Conservation (phyloP, 1,140 invertebrate species). For the Platyscapa corneri region DNA sequence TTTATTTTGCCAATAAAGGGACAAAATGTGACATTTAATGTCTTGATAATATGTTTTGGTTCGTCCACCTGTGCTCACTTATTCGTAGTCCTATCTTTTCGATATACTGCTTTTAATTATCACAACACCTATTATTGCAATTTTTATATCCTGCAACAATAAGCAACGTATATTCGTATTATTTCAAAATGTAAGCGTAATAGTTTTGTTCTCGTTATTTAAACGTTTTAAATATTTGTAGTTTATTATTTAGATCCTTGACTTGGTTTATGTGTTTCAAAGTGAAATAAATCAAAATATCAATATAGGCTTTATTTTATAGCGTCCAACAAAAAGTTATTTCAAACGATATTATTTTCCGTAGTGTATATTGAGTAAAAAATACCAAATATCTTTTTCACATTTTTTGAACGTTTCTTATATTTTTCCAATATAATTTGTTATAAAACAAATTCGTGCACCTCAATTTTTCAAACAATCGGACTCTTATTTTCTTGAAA, state of each 20-base stretch:
- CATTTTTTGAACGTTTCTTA: neutral
- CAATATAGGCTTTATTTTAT: neutral
- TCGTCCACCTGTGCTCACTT: neutral
- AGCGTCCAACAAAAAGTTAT: neutral
- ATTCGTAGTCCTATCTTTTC: neutral
- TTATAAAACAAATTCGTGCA: no score
- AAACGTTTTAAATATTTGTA: neutral
- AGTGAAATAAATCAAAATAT: neutral
- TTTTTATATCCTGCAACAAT: neutral
- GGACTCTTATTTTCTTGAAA: neutral
- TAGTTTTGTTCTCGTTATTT: neutral
- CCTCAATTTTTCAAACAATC: no score
- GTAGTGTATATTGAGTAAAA: neutral
- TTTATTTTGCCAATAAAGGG: no score
- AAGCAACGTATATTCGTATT: neutral
- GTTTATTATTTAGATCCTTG: neutral
- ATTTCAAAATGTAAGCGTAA: neutral
- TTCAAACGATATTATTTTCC: neutral
- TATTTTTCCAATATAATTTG: neutral
- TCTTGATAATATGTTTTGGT: no score
- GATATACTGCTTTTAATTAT: neutral
- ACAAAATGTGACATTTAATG: neutral
- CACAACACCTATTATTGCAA: neutral
- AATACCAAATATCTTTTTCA: neutral
- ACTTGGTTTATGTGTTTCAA: neutral